phyloP scores from a whole-genome alignment of 2,888 invertebrate genomes.

The Hermodice carunculata region DNA sequence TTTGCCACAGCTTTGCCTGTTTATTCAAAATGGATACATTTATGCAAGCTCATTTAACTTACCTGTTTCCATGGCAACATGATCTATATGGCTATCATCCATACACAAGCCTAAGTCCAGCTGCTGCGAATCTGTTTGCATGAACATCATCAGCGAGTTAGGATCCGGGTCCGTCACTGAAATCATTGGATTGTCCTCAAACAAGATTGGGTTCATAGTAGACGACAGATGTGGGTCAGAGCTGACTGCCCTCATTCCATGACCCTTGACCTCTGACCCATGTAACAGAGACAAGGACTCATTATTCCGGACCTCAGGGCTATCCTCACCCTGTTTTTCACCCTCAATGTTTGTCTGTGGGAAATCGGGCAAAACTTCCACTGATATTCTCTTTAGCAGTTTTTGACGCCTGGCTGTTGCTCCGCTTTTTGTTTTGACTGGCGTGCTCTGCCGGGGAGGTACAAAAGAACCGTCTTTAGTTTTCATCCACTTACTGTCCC shows the following conservation, averaged over 20 bases:
- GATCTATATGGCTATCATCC: slow-evolving; percentile 31
- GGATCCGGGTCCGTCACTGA: slow-evolving; percentile 28
- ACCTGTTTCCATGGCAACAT: slow-evolving; percentile 59
- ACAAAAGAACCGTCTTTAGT: not conserved
- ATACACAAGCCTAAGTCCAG: slow-evolving; percentile 22
- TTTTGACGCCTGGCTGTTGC: slow-evolving; percentile 2
- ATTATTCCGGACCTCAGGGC: not conserved
- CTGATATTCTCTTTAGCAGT: slow-evolving; percentile 37
- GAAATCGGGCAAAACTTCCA: slow-evolving; percentile 38
- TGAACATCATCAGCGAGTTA: slow-evolving; percentile 55
- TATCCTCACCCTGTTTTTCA: not conserved
- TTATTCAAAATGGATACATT: too few relatives aligned
- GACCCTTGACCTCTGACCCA: not conserved
- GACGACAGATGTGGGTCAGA: slow-evolving; percentile 59
- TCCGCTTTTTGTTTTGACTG: not conserved
- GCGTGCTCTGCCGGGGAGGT: not conserved
- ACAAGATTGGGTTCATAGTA: slow-evolving; percentile 43
- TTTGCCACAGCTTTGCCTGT: too few relatives aligned
- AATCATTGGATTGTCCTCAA: slow-evolving; percentile 50
- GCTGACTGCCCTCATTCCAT: slow-evolving; percentile 36
- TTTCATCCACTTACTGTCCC: not conserved
- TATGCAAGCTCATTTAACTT: slow-evolving; percentile 2
- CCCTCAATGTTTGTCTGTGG: slow-evolving; percentile 4
- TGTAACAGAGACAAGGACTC: too few relatives aligned
- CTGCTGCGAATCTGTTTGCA: slow-evolving; percentile 45